Evolutionary conservation across 2,797 vertebrate genomes (phyloP), one percentile per base, ranked within the genome.

Genomic region (Acrossocheilus wenchowensis): DNA sequence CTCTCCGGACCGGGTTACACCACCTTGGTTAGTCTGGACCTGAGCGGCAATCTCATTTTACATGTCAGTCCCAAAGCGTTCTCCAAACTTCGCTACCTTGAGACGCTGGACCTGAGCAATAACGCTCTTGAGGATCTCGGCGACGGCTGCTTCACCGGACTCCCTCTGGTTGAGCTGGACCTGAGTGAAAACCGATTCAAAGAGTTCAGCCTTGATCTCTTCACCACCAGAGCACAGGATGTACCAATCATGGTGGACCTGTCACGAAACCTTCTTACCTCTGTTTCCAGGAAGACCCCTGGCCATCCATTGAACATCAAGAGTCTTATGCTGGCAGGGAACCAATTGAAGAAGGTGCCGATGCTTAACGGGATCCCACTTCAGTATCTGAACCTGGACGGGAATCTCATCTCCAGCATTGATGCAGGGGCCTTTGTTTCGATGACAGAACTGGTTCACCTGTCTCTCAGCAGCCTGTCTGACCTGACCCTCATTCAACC

Each of bases 1-100:
- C 91, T 99, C 57, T 94, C 96, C 0, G 98, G 98, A 34, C 98
- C 98, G 0, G 98, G 98, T 52, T 99, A 99, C 86, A 99, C 98
- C 50, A 99, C 98, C 0, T 92, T 99, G 15, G 94, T 97, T 0
- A 97, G 97, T 92, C 94, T 99, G 0, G 97, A 99, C 87, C 94
- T 99, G 62, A 99, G 98, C 91, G 95, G 94, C 92, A 99, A 99
- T 90, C 93, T 91, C 19, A 97, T 99, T 43, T 94, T 95, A 48
- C 94, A 94, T 92, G 89, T 99, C 60, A 94, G 95, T 7, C 93
- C 96, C 80, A 94, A 93, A 2, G 95, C 97, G 0, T 96, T 99
- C 91, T 97, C 97, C 73, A 97, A 96, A 87, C 96, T 99, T 75
- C 96, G 98, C 68, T 99, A 99, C 91, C 94, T 99, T 78, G 97